Base-by-base conservation (phyloP, 1,140 invertebrate genomes). In the Drosophila arawakana region DNA sequence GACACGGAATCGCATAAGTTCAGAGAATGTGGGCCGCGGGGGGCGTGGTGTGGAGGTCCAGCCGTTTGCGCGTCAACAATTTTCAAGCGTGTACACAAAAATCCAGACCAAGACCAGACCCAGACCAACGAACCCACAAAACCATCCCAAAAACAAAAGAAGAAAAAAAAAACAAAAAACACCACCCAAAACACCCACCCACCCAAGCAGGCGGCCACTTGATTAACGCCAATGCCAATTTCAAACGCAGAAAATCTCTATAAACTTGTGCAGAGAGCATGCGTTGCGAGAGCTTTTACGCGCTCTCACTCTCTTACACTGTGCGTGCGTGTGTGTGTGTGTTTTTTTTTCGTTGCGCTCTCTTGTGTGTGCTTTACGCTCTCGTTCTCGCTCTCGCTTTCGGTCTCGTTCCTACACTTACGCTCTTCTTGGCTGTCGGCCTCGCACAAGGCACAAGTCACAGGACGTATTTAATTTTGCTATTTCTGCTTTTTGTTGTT, bases 81-180 rank as follows among this genome's bases (percentile, higher is more conserved):
- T 88, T 88, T 85, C 81, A 81, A 85, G 81, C 78, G 81, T 85
- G 81, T 84, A 84, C 81, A 84, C 81, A 85, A 85, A 84, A 84
- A 85, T 83, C 81, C 81, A 85, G 73, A 81, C 74, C 82, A 68
- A 86, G 78, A 85, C 78, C 82, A 69, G 43, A 54, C 35, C 35
- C 52, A 63, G 54, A 69, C 47, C 72, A 55, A 65, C 59, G 60
- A 63, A 71, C 68, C 62, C 47, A 39, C 54, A 37, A 57, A 41
- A 13, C 59, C 61, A 30, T 34, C 52, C 35, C 10, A 21, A 41
- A 67, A 47, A 34, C 61, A 13, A 41, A 39, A 15, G 15, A 18
- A 72, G 15, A 30, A 30, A 30, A 30, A 30, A 30, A 30, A 30
- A 30, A 30, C 71, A 60, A 79, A 54, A 69, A 72, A 81, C 46